phyloP scores from a whole-genome alignment of 2,888 invertebrate species.

The Chrysodeixis includens region DNA sequence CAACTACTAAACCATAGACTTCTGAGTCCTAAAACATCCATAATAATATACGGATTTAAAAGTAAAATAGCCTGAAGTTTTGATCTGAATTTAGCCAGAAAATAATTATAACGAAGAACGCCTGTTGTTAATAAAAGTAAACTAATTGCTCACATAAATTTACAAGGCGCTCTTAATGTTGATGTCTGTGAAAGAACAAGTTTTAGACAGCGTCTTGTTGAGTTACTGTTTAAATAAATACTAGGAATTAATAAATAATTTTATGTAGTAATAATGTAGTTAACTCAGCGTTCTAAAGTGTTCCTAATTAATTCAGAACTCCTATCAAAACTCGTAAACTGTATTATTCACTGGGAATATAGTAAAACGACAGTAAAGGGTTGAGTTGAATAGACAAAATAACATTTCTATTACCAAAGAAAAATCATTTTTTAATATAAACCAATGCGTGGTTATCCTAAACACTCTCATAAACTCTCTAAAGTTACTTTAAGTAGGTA shows the following conservation, averaged over 20 bases:
- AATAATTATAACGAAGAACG: slow-evolving; percentile 30
- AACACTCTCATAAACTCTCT: too few species aligned
- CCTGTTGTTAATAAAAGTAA: slow-evolving; percentile 46
- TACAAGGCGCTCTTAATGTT: slow-evolving; percentile 41
- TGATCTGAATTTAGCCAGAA: background rate
- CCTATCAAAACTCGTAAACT: too few species aligned
- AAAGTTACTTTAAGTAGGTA: too few species aligned
- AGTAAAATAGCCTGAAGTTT: background rate
- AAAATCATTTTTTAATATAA: too few species aligned
- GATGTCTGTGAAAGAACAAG: background rate
- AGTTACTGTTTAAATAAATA: background rate
- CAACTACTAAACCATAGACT: background rate
- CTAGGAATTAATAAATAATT: background rate
- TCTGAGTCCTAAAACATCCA: background rate
- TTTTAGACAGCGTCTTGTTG: background rate
- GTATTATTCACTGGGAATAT: too few species aligned
- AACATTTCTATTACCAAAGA: too few species aligned
- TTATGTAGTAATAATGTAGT: too few species aligned
- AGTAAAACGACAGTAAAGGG: too few species aligned
- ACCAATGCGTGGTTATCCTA: too few species aligned
- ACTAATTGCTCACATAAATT: slow-evolving; percentile 38
- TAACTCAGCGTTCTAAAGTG: too few species aligned
- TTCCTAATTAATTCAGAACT: too few species aligned
- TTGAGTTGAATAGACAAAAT: too few species aligned
- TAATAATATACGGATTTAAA: background rate